Evolutionary conservation across 2,797 vertebrate species (phyloP).

Genomic region (Myoxocephalus aenaeus): DNA sequence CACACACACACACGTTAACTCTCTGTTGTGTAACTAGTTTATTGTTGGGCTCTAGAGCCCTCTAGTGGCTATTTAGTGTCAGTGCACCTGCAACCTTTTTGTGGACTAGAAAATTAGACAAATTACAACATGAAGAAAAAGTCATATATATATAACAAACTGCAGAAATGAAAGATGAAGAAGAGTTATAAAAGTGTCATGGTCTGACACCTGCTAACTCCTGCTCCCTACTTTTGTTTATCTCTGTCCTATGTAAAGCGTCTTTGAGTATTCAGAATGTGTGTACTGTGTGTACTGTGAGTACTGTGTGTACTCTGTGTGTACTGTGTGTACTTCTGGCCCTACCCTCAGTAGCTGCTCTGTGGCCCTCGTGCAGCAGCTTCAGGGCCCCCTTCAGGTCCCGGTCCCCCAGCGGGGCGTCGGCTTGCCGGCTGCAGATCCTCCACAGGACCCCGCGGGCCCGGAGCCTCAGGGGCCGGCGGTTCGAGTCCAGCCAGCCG

Average conservation of each 20-base stretch:
- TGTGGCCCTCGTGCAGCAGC: constrained; percentile 50
- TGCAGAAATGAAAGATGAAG: too few relatives aligned
- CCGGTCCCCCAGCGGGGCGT: fast-evolving
- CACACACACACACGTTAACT: not conserved
- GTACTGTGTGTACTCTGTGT: too few relatives aligned
- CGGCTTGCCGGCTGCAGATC: constrained; percentile 45
- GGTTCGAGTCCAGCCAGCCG: constrained; percentile 38
- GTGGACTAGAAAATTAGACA: not conserved
- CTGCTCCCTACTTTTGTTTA: too few relatives aligned
- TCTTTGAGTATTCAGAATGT: too few relatives aligned
- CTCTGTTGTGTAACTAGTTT: not conserved
- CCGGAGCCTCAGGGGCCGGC: constrained; percentile 31
- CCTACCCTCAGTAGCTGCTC: constrained; percentile 35
- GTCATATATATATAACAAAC: not conserved
- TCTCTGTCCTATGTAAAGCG: too few relatives aligned
- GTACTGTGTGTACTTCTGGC: too few relatives aligned
- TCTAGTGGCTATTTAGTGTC: constrained; percentile 16
- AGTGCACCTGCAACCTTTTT: not conserved
- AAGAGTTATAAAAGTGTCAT: too few relatives aligned
- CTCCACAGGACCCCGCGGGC: constrained; percentile 7
- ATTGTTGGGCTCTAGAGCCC: constrained; percentile 19
- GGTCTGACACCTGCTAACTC: too few relatives aligned
- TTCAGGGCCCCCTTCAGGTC: not conserved
- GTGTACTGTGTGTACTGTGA: too few relatives aligned
- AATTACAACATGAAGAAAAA: not conserved